phyloP scores from a whole-genome alignment of 2,113 vertebrate genomes.

The Odocoileus hemionus region DNA sequence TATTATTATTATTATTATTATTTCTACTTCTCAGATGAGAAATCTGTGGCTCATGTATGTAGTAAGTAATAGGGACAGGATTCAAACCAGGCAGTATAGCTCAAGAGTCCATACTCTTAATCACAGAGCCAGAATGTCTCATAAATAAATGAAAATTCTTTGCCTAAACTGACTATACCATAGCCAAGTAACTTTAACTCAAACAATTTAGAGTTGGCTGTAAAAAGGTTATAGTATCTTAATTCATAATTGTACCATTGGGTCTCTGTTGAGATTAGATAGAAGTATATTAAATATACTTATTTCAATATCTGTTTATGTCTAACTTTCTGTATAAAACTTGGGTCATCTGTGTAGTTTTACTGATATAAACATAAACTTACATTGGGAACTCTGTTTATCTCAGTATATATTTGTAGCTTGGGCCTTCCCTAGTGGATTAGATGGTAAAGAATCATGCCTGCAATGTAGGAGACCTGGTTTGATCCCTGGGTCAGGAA shows the following conservation, averaged over 20 bases:
- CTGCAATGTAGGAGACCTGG: neutral
- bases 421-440: neutral
- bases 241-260: neutral
- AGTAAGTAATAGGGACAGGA: neutral
- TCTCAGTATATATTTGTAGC: neutral
- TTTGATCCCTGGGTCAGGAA: neutral
- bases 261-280: neutral
- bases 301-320: neutral
- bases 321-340: neutral
- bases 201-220: neutral
- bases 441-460: neutral
- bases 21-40: neutral
- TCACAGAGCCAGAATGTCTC: neutral
- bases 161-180: neutral
- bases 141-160: neutral
- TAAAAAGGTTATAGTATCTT: neutral
- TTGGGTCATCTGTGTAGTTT: neutral
- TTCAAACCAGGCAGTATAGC: neutral
- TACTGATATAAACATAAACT: neutral
- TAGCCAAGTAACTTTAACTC: neutral
- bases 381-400: neutral
- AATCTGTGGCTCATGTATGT: neutral
- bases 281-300: neutral
- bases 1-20: neutral
- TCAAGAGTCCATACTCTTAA: neutral